A percentile compares a stretch with the other conserved stretches of the same genome.
Conservation (phyloP, 2,113 vertebrate genomes). For the Sceloporus undulatus region DNA sequence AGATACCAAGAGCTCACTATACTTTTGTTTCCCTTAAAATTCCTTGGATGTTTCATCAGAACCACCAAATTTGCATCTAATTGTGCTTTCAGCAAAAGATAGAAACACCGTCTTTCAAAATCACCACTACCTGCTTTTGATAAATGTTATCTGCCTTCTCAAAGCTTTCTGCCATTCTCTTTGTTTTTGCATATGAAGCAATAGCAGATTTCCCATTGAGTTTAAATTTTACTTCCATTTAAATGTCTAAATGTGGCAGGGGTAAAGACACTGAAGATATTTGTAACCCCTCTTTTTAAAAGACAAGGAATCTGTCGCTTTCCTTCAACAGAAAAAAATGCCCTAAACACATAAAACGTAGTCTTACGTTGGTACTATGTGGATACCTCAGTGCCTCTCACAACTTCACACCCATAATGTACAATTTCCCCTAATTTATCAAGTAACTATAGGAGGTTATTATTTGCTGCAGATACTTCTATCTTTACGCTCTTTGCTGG, state of each 20-base stretch:
- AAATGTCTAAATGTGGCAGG: slow-evolving; percentile 20
- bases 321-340: not conserved
- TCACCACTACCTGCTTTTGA: not conserved
- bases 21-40: not conserved
- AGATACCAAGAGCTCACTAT: not conserved
- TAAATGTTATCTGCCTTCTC: not conserved
- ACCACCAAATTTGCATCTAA: not conserved
- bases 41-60: not conserved
- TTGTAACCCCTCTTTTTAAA: slow-evolving; percentile 1
- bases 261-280: not conserved
- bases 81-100: not conserved
- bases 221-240: not conserved
- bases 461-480: slow-evolving; percentile 60
- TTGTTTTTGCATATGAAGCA: not conserved
- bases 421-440: slow-evolving; percentile 35
- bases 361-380: not conserved
- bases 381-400: slow-evolving; percentile 7
- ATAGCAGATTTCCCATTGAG: not conserved
- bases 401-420: slow-evolving; percentile 29
- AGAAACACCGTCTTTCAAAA: not conserved
- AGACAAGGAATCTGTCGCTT: not conserved
- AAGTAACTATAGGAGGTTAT: slow-evolving; percentile 42
- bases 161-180: not conserved
- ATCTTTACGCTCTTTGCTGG: slow-evolving; percentile 56
- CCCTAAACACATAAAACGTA: not conserved